Conservation (phyloP, 2,888 invertebrate species). For the Coronaproctus castanopsis region DNA sequence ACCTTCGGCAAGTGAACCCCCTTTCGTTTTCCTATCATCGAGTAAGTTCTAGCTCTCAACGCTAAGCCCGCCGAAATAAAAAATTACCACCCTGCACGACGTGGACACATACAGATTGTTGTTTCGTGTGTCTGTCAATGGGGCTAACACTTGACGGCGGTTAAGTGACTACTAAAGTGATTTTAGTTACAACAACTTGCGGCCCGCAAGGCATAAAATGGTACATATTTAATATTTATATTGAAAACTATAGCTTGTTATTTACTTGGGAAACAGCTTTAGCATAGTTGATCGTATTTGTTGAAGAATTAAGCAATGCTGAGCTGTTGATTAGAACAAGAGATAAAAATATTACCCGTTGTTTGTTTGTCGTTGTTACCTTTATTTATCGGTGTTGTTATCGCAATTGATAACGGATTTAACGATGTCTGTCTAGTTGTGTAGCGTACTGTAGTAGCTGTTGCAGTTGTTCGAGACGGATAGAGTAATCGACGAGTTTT, state of each 20-base stretch:
- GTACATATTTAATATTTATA: not conserved
- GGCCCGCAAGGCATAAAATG: slow-evolving; percentile 3
- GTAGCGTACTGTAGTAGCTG: not conserved
- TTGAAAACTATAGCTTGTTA: too few relatives aligned
- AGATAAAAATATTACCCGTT: not conserved
- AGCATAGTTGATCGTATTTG: too few relatives aligned
- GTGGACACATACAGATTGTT: not conserved
- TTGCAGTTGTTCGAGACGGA: not conserved
- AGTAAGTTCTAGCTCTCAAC: not conserved
- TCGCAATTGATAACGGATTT: not conserved
- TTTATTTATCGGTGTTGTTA: not conserved
- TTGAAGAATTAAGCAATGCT: too few relatives aligned
- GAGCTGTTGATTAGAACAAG: too few relatives aligned
- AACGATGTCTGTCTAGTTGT: not conserved
- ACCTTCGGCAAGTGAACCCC: too few relatives aligned
- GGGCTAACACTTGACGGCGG: too few relatives aligned
- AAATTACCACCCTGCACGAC: not conserved
- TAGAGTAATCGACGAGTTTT: not conserved
- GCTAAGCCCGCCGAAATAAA: not conserved
- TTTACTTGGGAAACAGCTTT: too few relatives aligned
- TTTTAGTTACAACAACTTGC: too few relatives aligned
- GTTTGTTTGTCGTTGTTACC: not conserved
- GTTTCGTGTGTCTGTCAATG: too few relatives aligned
- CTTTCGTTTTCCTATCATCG: too few relatives aligned
- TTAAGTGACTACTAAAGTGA: too few relatives aligned